phyloP scores from a whole-genome alignment of 2,113 vertebrate genomes.

The Cricetomys ansorgei region DNA sequence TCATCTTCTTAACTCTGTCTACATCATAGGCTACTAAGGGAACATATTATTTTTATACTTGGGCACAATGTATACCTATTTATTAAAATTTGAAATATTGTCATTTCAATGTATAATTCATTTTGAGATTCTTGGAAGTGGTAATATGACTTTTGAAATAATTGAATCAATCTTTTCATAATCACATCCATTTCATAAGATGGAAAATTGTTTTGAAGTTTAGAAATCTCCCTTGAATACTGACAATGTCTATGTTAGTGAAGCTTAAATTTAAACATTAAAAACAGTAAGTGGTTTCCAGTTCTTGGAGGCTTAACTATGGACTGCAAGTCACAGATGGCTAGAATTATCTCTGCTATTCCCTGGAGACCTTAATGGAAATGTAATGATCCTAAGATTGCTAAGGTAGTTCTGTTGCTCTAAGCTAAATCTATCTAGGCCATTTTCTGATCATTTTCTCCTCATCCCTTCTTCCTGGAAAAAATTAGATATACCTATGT shows the following conservation, averaged over 20 bases:
- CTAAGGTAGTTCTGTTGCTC: conserved; percentile 56
- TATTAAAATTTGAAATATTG: neutral
- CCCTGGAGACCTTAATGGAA: conserved; percentile 42
- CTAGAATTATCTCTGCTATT: conserved; percentile 12
- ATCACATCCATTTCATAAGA: neutral
- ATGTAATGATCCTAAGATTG: conserved; percentile 55
- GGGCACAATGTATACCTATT: neutral
- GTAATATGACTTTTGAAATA: conserved; percentile 8
- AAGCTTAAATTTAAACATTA: conserved; percentile 67
- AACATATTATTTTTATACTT: neutral
- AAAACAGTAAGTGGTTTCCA: conserved; percentile 50
- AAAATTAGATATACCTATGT: neutral
- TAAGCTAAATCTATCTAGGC: conserved; percentile 48
- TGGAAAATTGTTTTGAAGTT: conserved; percentile 64
- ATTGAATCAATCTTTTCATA: conserved; percentile 32
- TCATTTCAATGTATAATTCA: neutral
- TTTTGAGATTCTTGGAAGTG: neutral
- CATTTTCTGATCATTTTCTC: conserved; percentile 33
- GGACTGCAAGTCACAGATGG: conserved; percentile 24
- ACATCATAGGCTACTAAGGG: neutral
- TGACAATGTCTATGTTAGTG: conserved; percentile 48
- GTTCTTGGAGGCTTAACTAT: conserved; percentile 12
- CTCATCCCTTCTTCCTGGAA: neutral
- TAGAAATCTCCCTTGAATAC: conserved; percentile 64
- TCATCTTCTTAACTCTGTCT: neutral